These are phyloP conservation scores for Mus pahari DNA, from an alignment of 2,113 vertebrate genomes.

Conservation along the genomic window DNA sequence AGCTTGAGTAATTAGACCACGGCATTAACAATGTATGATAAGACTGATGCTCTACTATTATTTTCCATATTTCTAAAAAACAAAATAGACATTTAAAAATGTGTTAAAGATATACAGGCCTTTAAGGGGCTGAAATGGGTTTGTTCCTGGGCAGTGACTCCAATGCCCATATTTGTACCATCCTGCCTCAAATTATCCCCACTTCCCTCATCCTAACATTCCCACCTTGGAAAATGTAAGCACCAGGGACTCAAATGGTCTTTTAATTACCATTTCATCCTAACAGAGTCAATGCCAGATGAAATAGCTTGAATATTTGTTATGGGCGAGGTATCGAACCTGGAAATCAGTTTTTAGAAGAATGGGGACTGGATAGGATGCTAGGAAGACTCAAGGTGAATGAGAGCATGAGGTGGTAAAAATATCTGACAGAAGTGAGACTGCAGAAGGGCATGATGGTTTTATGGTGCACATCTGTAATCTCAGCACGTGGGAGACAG, in stretches of 20 bases:
- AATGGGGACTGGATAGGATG: background rate
- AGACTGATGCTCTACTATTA: background rate
- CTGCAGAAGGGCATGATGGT: background rate
- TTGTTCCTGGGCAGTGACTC: background rate
- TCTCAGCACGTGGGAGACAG: background rate
- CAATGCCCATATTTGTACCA: background rate
- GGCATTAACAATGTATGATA: background rate
- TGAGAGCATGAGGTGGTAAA: background rate
- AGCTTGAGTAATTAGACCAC: background rate
- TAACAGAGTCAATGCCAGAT: background rate
- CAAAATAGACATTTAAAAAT: background rate
- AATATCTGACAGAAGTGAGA: background rate
- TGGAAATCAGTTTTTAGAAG: background rate
- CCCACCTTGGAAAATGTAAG: conserved; percentile 28
- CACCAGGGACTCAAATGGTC: background rate
- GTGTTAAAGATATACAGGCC: background rate
- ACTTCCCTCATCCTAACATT: background rate
- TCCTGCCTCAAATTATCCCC: background rate
- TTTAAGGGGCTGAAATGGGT: background rate
- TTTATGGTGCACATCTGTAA: background rate
- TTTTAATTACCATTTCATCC: background rate
- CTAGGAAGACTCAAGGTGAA: background rate
- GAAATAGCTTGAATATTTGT: conserved; percentile 22
- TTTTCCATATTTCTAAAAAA: background rate
- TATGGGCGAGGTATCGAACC: background rate